Conservation (phyloP, 2,113 vertebrate genomes). For the Ochotona curzoniae region DNA sequence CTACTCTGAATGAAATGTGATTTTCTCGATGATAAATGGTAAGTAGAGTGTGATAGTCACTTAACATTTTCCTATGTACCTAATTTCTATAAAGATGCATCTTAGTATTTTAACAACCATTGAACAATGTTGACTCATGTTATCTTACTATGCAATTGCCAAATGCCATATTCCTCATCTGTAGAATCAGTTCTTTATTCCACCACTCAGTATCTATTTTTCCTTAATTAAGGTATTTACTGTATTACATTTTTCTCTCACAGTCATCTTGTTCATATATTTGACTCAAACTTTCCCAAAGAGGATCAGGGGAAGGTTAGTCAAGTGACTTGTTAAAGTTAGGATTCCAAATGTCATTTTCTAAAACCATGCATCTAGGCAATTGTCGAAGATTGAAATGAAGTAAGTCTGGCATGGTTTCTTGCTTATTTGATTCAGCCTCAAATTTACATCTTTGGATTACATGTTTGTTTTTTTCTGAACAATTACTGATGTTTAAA, state of each 20-base stretch:
- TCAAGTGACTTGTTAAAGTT: background rate
- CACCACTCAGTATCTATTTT: background rate
- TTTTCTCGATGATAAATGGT: background rate
- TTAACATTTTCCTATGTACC: background rate
- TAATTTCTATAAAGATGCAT: slow-evolving; percentile 1
- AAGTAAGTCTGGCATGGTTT: background rate
- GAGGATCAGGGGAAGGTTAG: background rate
- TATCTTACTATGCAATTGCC: background rate
- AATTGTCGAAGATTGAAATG: background rate
- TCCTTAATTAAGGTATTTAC: background rate
- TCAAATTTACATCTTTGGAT: background rate
- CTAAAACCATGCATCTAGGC: background rate
- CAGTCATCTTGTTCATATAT: background rate
- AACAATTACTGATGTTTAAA: background rate
- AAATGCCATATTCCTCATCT: background rate
- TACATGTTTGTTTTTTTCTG: background rate
- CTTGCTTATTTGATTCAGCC: background rate
- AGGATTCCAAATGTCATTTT: background rate
- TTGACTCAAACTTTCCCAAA: slow-evolving; percentile 35
- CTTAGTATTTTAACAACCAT: slow-evolving; percentile 13
- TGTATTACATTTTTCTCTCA: background rate
- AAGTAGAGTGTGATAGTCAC: background rate
- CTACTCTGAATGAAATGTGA: background rate
- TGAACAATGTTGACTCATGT: background rate
- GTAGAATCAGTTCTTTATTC: background rate